phyloP scores from a whole-genome alignment of 2,888 invertebrate genomes.

The Clusia tigrina region DNA sequence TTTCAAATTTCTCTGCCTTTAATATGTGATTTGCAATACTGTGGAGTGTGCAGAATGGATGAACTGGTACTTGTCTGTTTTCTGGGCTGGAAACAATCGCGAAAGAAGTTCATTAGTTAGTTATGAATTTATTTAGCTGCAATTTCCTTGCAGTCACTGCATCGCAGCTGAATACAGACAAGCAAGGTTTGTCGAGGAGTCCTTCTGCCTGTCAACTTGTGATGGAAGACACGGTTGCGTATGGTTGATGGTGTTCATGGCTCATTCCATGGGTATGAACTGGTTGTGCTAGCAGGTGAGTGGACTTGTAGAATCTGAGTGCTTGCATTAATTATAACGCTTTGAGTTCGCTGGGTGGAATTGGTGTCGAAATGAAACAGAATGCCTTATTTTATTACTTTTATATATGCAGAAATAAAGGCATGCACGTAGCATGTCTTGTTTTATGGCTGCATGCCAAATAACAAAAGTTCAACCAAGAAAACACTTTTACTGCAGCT shows the following conservation, averaged over 20 bases:
- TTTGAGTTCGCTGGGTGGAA: not conserved
- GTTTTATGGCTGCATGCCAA: not conserved
- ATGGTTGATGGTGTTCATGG: no score
- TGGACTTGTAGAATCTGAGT: no score
- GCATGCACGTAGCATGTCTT: not conserved
- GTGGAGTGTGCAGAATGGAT: not conserved
- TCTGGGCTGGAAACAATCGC: not conserved
- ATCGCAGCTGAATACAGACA: not conserved
- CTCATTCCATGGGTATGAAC: no score
- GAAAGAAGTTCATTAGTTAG: conserved; percentile 48
- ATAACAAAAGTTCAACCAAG: not conserved
- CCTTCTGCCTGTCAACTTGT: conserved; percentile 16
- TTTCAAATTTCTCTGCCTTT: no score
- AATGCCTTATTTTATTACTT: not conserved
- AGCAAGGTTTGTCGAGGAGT: conserved; percentile 12
- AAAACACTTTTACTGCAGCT: not conserved
- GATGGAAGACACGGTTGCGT: not conserved
- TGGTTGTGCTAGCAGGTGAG: no score
- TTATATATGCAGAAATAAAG: no score
- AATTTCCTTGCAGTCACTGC: not conserved
- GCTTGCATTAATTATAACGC: not conserved
- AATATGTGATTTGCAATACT: no score
- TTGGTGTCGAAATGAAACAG: not conserved
- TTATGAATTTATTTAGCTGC: conserved; percentile 49
- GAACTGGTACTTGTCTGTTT: not conserved